Evolutionary conservation across 1,140 invertebrate species (phyloP).

Genomic region (Bombus cullumanus): DNA sequence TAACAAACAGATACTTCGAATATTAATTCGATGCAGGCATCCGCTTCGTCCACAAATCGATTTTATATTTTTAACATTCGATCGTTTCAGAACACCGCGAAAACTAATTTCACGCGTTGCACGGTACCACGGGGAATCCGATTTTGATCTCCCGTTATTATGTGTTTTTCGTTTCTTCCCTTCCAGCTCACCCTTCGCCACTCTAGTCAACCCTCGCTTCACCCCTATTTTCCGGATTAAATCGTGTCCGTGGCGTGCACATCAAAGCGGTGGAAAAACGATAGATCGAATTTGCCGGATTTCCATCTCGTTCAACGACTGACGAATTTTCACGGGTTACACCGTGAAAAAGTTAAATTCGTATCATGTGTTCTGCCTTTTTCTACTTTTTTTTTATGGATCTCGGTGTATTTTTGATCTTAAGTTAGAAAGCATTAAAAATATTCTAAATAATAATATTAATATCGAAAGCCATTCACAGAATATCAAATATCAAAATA

Average conservation of each 20-base stretch:
- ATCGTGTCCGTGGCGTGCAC: slow-evolving; percentile 41
- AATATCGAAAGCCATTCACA: too few species aligned
- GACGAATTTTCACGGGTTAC: slow-evolving; percentile 35
- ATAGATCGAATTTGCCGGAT: slow-evolving; percentile 62
- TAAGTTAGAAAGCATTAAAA: too few species aligned
- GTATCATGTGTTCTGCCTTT: not conserved
- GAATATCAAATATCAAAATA: too few species aligned
- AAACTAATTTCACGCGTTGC: slow-evolving; percentile 64
- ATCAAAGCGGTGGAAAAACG: slow-evolving; percentile 62
- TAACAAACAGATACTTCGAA: not conserved
- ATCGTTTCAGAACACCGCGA: slow-evolving; percentile 28
- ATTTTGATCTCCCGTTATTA: slow-evolving; percentile 58
- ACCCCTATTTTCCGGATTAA: slow-evolving; percentile 38
- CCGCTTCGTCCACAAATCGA: not conserved
- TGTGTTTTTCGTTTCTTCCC: slow-evolving; percentile 32
- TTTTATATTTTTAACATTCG: slow-evolving; percentile 55
- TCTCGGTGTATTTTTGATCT: too few species aligned
- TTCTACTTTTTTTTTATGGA: not conserved
- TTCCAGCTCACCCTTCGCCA: not conserved
- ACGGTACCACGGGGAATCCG: slow-evolving; percentile 39
- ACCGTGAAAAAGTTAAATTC: not conserved
- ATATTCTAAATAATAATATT: too few species aligned
- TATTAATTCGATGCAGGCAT: not conserved
- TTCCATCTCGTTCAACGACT: slow-evolving; percentile 42
- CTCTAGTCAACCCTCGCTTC: not conserved